Evolutionary conservation across 2,888 invertebrate species (phyloP).

Genomic region (Rhagophthalmus giganteus): DNA sequence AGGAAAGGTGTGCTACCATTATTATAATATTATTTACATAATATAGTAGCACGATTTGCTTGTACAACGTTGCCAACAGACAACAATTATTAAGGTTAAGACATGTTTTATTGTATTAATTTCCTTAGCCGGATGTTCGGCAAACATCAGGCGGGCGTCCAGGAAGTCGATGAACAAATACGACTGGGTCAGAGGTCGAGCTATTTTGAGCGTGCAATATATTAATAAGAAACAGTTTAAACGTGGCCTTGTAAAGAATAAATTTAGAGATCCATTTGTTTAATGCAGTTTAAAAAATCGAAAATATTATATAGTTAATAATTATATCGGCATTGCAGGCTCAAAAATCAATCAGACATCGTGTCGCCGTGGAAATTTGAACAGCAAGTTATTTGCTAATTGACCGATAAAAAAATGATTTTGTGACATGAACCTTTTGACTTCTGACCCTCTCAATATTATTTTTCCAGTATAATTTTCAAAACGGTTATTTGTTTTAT

Average conservation of each 20-base stretch:
- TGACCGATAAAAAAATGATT: no score
- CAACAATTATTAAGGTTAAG: conserved; percentile 5
- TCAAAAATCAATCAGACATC: no score
- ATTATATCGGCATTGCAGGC: no score
- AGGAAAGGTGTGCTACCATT: conserved; percentile 1
- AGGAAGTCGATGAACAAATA: conserved; percentile 19
- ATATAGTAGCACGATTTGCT: background rate
- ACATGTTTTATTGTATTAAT: conserved; percentile 9
- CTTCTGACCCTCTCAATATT: no score
- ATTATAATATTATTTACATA: background rate
- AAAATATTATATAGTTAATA: no score
- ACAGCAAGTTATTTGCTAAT: no score
- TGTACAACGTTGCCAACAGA: background rate
- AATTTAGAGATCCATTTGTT: no score
- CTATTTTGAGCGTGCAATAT: conserved; percentile 16
- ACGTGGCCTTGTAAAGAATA: conserved; percentile 10
- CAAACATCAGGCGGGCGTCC: conserved; percentile 15
- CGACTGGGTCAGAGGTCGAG: conserved; percentile 21
- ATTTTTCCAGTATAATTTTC: no score
- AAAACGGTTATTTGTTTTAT: no score
- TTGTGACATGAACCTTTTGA: no score
- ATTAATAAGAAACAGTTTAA: conserved; percentile 13
- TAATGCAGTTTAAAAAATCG: no score
- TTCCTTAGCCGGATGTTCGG: conserved; percentile 16
- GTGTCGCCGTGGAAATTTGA: no score